Base-by-base conservation (phyloP, 2,797 vertebrate genomes). In the Phaenicophaeus curvirostris region DNA sequence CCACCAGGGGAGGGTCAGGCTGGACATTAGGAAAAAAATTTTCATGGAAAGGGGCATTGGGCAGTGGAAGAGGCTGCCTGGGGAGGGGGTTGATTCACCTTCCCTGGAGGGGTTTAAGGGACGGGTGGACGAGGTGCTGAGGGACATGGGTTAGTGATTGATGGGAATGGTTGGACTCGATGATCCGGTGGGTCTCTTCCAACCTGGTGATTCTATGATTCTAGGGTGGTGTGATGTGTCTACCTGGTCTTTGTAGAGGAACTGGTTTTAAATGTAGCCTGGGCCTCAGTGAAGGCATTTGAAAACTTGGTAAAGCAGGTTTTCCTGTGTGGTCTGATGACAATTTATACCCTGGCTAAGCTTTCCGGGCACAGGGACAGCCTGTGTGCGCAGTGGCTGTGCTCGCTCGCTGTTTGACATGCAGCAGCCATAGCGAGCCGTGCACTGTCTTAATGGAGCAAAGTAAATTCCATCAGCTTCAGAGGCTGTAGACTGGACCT, bases 391-490 rank as follows among this genome's bases (percentile, higher is more conserved):
- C n/a, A 24, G 72, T 31, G 13, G 58, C 48, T 46, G 65, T 18
- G 62, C 75, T 23, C 3, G 2, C 62, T 9, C 3, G 28, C 72
- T 55, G 76, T 11, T 87, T 71, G 91, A 48, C 78, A 72, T 89
- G 90, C 85, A 11, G 72, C 66, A 75, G 67, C 87, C 77, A n/a
- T 13, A 57, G 72, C 74, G 0, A 66, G 31, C 41, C 61, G 41
- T 51, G 68, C 74, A 6, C 86, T 23, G 16, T 86, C 96, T 75
- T 95, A 97, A 97, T 92, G 96, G 97, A 95, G 96, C 88, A n/a
- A 87, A 93, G 96, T 90, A 90, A 95, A 96, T 93, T 84, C 94
- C 95, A 89, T 95, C 96, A 84, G 88, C 94, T 94, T 91, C 35
- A 9, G 33, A 39, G 95, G 92, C 94, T 94, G 57, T 13, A 37